Percentiles rank a stretch among this genome's conserved stretches.
Evolutionary conservation across 2,113 vertebrate genomes (phyloP).

Genomic region (Phalacrocorax brasilianus): DNA sequence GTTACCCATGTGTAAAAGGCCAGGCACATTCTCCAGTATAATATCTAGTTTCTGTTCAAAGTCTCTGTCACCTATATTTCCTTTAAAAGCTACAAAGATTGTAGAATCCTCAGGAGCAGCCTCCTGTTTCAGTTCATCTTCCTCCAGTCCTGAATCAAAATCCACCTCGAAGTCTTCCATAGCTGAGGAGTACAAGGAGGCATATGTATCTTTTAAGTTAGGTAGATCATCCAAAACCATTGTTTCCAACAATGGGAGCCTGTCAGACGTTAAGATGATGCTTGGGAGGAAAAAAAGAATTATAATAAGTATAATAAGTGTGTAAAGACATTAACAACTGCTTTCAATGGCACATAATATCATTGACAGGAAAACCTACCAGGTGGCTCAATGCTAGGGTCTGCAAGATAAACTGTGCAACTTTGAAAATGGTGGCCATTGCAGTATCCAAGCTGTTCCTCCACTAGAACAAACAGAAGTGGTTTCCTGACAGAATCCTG

Average conservation of each 20-base stretch:
- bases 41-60: conserved; percentile 87
- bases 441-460: background rate
- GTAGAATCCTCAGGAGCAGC: conserved; percentile 77
- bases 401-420: background rate
- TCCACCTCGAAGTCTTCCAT: conserved; percentile 80
- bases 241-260: conserved; percentile 55
- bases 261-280: conserved; percentile 55
- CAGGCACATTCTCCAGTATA: conserved; percentile 86
- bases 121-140: conserved; percentile 79
- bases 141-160: conserved; percentile 84
- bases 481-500: background rate
- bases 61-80: conserved; percentile 91
- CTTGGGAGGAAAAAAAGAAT: conserved; percentile 39
- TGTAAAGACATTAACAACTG: background rate
- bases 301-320: background rate
- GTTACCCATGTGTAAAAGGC: conserved; percentile 89
- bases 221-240: conserved; percentile 75
- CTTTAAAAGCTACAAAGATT: conserved; percentile 92
- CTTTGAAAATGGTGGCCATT: conserved; percentile 2
- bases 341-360: background rate
- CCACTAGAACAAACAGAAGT: background rate
- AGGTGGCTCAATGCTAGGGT: background rate
- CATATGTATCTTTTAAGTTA: conserved; percentile 68
- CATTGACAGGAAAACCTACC: background rate
- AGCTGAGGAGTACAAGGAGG: conserved; percentile 75